Evolutionary conservation across 2,888 invertebrate species (phyloP).

Genomic region (Bedellia somnulentella): DNA sequence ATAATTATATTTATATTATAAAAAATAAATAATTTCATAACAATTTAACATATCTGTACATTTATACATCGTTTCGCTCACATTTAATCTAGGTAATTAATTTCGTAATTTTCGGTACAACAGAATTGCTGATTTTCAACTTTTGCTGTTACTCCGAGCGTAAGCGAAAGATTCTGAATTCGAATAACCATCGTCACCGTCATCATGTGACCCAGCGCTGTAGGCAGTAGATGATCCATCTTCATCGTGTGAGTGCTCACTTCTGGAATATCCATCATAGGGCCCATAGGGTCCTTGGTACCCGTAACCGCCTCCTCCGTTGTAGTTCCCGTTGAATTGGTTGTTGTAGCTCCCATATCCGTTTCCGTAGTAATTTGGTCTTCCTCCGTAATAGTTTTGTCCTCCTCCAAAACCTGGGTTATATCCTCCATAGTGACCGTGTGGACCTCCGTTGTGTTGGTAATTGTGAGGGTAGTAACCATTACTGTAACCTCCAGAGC

Average conservation of each 20-base stretch:
- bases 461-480: constrained; percentile 31
- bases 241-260: too few species aligned
- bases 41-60: too few species aligned
- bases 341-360: constrained; percentile 31
- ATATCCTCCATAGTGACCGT: constrained; percentile 11
- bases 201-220: too few species aligned
- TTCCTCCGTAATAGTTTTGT: constrained; percentile 16
- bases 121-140: too few species aligned
- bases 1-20: too few species aligned
- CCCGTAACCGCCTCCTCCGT: constrained; percentile 15
- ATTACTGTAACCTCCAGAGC: constrained; percentile 26
- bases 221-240: too few species aligned
- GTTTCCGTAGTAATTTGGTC: constrained; percentile 21
- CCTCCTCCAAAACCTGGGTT: constrained; percentile 13
- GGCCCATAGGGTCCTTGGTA: constrained; percentile 21
- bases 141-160: constrained; percentile 10
- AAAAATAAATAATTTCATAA: too few species aligned
- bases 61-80: too few species aligned
- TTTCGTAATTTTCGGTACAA: too few species aligned
- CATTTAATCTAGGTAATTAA: too few species aligned
- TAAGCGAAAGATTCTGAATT: constrained; percentile 12
- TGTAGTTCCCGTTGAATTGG: constrained; percentile 45
- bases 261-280: constrained; percentile 21
- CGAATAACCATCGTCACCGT: constrained; percentile 8
- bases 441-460: constrained; percentile 16